Evolutionary conservation across 30 jellyfish, hydroid and myxozoan genomes (phyloP), one percentile per base, ranked within the genome.

Genomic region (Chrysaora quinquecirrha): DNA sequence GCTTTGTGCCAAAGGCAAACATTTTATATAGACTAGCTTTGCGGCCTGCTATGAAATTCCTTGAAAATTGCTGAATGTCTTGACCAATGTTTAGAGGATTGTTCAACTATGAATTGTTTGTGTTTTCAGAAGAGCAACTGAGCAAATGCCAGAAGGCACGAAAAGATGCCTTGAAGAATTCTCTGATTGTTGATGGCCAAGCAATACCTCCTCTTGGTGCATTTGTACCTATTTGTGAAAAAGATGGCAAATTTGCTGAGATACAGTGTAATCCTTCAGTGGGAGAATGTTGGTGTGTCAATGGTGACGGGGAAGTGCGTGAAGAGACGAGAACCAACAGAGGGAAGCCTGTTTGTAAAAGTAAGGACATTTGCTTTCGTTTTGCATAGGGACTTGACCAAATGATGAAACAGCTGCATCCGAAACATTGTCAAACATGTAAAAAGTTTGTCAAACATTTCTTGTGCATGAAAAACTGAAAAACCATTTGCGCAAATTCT

Each of bases 211-310:
- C 90, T 6, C 78, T 46, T 48, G 94, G 94, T 6, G 84, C 38
- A 0, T 71, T 50, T 56, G 54, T 84, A 14, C 97, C 97, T 0
- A 70, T 30, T 62, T 90, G 97, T 50, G 84, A 76, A 20, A 86
- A 32, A 3, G 87, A 90, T 72, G 97, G 97, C 23, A 46, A 48
- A 0, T 90, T 24, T 35, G 48, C 88, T 0, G 68, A 34, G 22
- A 34, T 48, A 0, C 97, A 90, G 49, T 90, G 97, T 25, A 81
- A 83, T 77, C 80, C 72, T 19, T 82, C 83, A 1, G 47, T 28
- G 7, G 96, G 96, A 22, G 82, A 75, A 24, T 90, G 97, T 52
- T 84, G 96, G 96, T 90, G 97, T 62, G 97, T 83, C 29, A 83
- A 90, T 73, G 25, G 64, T 25, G 47, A 52, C 28, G 97, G 97